A percentile compares a stretch with the other conserved stretches of the same genome.
Conservation (phyloP, 2,797 vertebrate genomes). For the Channallabes apus region DNA sequence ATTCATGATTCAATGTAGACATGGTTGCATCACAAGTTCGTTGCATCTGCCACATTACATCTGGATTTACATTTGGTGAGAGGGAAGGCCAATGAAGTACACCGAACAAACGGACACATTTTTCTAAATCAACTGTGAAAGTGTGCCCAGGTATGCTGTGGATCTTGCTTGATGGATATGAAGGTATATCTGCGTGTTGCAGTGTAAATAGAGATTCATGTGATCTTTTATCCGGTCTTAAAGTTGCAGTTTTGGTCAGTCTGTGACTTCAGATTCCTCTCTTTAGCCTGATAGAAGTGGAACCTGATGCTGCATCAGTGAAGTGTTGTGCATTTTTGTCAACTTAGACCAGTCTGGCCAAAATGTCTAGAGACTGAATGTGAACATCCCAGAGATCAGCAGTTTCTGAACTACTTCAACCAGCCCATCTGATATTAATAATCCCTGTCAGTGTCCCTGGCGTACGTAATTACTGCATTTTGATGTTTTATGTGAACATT, state of each 20-base stretch:
- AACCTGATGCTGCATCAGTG: no score
- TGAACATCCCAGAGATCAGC: background rate
- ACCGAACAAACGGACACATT: background rate
- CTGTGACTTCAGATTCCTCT: background rate
- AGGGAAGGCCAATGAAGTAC: background rate
- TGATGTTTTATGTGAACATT: background rate
- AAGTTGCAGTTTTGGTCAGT: no score
- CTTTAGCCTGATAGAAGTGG: background rate
- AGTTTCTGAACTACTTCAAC: background rate
- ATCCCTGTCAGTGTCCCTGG: background rate
- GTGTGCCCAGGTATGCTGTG: background rate
- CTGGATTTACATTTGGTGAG: background rate
- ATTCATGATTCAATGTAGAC: background rate
- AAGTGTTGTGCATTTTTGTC: no score
- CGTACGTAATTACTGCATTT: background rate
- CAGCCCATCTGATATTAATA: background rate
- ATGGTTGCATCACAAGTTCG: background rate
- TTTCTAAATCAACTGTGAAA: background rate
- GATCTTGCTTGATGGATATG: background rate
- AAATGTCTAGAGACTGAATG: background rate
- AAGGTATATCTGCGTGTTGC: background rate
- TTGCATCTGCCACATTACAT: no score
- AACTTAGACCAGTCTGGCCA: no score
- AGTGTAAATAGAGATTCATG: background rate
- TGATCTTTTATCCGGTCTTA: background rate